Base-by-base conservation (phyloP, 2,113 vertebrate genomes). In the Rhynchomys soricoides region DNA sequence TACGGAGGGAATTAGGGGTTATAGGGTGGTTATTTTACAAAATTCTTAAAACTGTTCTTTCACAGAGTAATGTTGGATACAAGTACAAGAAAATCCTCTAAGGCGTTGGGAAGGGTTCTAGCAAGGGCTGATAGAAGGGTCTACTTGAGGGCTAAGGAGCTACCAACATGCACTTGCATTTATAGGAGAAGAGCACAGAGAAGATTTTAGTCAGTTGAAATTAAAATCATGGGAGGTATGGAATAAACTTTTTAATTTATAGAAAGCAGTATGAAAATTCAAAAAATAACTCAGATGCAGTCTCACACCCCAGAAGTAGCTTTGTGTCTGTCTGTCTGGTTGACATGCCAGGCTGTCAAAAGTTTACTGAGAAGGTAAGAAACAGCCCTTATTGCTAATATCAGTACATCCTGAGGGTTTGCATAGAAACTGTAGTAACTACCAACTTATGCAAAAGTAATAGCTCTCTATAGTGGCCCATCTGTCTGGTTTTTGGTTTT, bases 231-330 rank as follows among this genome's bases (percentile, higher is more conserved):
- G 26, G 82, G 40, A 26, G 52, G 15, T 40, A 0, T n/a, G 5
- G 34, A 88, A 79, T 45, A 48, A 92, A 45, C 71, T 87, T 57
- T 55, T 95, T 86, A 86, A n/a, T 62, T 91, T 75, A 48, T 82
- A 48, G 78, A 79, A 95, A 92, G 81, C 79, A 88, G 52, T 48
- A 83, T 34, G 19, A 43, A 45, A 55, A n/a, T 90, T 90, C 52
- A 94, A 90, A 78, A 90, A 90, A 74, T 81, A 94, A 93, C 48
- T 37, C 45, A 48, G 40, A 7, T 52, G 29, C 31, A 34, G 59
- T 45, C 57, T 90, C 55, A 82, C 34, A 75, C 48, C 48, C 34
- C 64, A 82, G 66, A 71, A 66, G 31, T 66, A 71, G 40, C 37
- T 86, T 66, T 94, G 45, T 43, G 50, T 78, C 43, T 48, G 45